Percentiles rank a stretch among this genome's conserved stretches.
Evolutionary conservation across 2,888 invertebrate genomes (phyloP).

Genomic region (Hedya salicella): DNA sequence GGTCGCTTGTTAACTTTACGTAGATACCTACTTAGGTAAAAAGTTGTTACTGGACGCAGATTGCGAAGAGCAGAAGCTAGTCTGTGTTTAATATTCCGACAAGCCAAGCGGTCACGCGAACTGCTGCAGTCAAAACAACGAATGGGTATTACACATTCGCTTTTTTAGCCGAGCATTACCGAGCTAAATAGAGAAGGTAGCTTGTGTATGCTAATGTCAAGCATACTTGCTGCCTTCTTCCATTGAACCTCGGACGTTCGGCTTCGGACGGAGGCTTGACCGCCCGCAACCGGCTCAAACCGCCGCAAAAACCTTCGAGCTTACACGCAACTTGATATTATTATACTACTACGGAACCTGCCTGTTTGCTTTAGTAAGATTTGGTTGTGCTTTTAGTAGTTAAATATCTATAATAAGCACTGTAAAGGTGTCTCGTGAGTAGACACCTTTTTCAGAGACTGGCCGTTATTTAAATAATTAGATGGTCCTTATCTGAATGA

Average conservation of each 20-base stretch:
- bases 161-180: too few relatives aligned
- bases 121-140: not conserved
- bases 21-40: too few relatives aligned
- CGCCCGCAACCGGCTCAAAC: slow-evolving; percentile 54
- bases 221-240: too few relatives aligned
- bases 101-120: not conserved
- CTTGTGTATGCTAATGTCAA: too few relatives aligned
- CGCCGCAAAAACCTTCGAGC: slow-evolving; percentile 54
- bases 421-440: too few relatives aligned
- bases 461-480: too few relatives aligned
- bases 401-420: too few relatives aligned
- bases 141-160: too few relatives aligned
- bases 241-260: not conserved
- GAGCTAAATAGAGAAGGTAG: too few relatives aligned
- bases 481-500: too few relatives aligned
- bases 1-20: too few relatives aligned
- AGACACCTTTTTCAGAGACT: too few relatives aligned
- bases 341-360: not conserved
- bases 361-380: not conserved
- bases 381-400: not conserved
- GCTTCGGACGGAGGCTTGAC: slow-evolving; percentile 14
- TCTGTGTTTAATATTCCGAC: not conserved
- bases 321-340: slow-evolving; percentile 2
- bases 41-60: not conserved
- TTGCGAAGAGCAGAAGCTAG: not conserved